Conservation (phyloP, 2,797 vertebrate species). For the Micropoecilia bifurca region DNA sequence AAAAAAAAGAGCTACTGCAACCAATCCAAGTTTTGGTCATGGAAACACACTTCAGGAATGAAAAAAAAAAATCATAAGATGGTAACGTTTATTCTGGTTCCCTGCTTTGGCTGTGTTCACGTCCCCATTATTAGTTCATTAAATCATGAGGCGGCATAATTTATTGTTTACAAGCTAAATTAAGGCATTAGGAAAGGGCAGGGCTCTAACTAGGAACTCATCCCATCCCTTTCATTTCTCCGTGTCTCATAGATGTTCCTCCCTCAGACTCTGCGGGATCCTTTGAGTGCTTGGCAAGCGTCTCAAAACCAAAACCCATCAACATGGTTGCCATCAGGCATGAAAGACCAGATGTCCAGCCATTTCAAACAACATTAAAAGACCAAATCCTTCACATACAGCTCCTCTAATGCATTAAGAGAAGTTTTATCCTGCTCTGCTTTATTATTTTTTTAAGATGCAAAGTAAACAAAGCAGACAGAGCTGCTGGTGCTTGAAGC, state of each 20-base stretch:
- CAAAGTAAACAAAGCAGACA: constrained; percentile 50
- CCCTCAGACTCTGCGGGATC: constrained; percentile 31
- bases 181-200: constrained; percentile 49
- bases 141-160: constrained; percentile 42
- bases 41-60: constrained; percentile 26
- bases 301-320: constrained; percentile 43
- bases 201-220: constrained; percentile 40
- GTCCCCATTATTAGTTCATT: constrained; percentile 36
- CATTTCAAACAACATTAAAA: constrained; percentile 39
- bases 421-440: constrained; percentile 7
- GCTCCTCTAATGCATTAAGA: constrained; percentile 25
- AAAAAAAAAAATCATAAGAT: constrained; percentile 8
- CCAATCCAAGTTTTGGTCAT: constrained; percentile 13
- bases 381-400: constrained; percentile 25
- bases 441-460: constrained; percentile 30
- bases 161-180: constrained; percentile 44
- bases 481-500: constrained; percentile 34
- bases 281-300: constrained; percentile 47
- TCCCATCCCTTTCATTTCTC: constrained; percentile 26
- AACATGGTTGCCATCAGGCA: constrained; percentile 52
- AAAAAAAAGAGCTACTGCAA: constrained; percentile 37
- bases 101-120: constrained; percentile 31
- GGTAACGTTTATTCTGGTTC: constrained; percentile 29
- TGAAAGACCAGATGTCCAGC: constrained; percentile 35
- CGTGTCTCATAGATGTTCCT: constrained; percentile 28